Conservation (phyloP, 2,113 vertebrate genomes). For the Spheniscus mendiculus region DNA sequence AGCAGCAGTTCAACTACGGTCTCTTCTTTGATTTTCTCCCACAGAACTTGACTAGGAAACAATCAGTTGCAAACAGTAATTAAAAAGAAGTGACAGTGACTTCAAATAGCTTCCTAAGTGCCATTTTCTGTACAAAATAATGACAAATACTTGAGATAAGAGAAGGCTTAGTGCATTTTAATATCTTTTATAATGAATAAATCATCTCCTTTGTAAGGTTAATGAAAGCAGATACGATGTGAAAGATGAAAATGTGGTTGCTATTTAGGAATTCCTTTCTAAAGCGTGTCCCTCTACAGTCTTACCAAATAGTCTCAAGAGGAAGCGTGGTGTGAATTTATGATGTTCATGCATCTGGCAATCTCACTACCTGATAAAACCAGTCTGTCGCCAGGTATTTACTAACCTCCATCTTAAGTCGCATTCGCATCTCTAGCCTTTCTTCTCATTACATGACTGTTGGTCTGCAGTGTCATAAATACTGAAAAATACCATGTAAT, state of each 20-base stretch:
- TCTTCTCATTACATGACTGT: neutral
- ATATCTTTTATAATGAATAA: constrained; percentile 39
- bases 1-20: neutral
- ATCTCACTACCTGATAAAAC: neutral
- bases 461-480: neutral
- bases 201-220: neutral
- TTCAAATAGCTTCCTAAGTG: neutral
- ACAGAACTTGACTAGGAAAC: neutral
- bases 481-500: neutral
- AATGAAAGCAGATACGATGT: neutral
- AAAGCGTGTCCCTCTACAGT: neutral
- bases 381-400: neutral
- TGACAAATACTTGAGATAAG: neutral
- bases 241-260: neutral
- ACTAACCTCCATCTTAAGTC: neutral
- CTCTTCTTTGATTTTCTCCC: neutral
- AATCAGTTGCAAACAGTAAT: neutral
- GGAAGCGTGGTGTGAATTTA: neutral
- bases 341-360: neutral
- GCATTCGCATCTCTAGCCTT: neutral
- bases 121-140: constrained; percentile 32
- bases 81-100: neutral
- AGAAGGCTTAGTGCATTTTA: constrained; percentile 21
- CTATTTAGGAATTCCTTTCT: neutral
- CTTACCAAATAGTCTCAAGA: neutral